A percentile compares a stretch with the other conserved stretches of the same genome.
Conservation (phyloP, 2,888 invertebrate species). For the Drosophila lutescens region DNA sequence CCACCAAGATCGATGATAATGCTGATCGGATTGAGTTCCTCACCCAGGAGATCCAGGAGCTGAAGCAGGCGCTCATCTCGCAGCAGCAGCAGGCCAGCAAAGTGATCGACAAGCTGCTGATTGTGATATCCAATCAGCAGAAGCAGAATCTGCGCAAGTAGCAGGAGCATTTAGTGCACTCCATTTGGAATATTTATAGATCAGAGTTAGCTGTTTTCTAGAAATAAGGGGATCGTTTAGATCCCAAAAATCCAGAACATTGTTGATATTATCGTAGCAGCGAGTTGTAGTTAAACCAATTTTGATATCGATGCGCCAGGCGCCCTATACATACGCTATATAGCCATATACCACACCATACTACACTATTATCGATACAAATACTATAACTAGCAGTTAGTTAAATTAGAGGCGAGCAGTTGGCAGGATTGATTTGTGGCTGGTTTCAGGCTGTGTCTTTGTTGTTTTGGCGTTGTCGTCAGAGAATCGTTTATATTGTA, state of each 20-base stretch:
- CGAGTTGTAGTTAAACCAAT: conserved; percentile 57
- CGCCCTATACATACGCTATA: conserved; percentile 51
- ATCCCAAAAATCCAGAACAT: conserved; percentile 47
- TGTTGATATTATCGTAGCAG: conserved; percentile 68
- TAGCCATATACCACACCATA: conserved; percentile 41
- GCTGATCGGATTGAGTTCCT: conserved; percentile 88
- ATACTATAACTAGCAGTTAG: conserved; percentile 56
- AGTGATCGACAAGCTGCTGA: conserved; percentile 84
- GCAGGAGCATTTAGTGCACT: conserved; percentile 56
- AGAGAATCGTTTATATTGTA: conserved; percentile 64
- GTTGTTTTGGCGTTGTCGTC: conserved; percentile 74
- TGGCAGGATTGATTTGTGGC: conserved; percentile 64
- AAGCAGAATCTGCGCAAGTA: conserved; percentile 84
- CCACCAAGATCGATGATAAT: conserved; percentile 88
- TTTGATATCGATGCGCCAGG: conserved; percentile 54
- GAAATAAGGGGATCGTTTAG: conserved; percentile 6
- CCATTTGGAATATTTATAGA: conserved; percentile 21
- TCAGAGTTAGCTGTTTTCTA: conserved; percentile 14
- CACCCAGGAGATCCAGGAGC: conserved; percentile 88
- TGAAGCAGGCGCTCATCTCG: conserved; percentile 86
- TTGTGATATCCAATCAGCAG: conserved; percentile 84
- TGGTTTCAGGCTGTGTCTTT: conserved; percentile 77
- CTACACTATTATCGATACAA: conserved; percentile 40
- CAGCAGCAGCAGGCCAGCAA: conserved; percentile 85
- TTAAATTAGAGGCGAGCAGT: conserved; percentile 61